Evolutionary conservation across 2,797 vertebrate genomes (phyloP), one percentile per base, ranked within the genome.

Genomic region (Leptoclinus maculatus): DNA sequence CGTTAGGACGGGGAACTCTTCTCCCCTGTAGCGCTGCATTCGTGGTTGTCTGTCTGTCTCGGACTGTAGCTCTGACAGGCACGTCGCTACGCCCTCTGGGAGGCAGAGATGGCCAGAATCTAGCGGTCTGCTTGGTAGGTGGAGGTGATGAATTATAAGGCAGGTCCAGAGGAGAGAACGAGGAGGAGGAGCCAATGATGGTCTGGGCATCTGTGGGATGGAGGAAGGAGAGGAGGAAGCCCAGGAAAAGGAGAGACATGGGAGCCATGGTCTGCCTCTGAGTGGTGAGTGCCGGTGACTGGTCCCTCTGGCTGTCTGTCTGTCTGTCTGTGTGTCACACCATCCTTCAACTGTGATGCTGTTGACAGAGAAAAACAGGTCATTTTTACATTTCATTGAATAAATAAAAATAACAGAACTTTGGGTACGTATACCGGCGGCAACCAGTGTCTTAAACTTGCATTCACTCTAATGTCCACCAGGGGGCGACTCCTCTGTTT

Each of bases 11-110:
- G 39, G 66, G 39, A 13, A 60, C n/a, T 66, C 64, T 85, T 57
- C 74, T 79, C 9, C 54, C 78, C 39, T 78, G 84, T 11, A 74
- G 80, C 32, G 83, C 66, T 34, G 75, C n/a, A 66, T 84, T 84
- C 0, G 17, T 54, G 11, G 71, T 83, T 51, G 85, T 73, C 63
- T 77, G 72, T 32, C 69, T 82, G 13, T 91, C 79, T 66, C 16
- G 70, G 34, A 34, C 25, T 38, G 74, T 74, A n/a, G 57, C 71
- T 86, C 82, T 92, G 79, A 93, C 41, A 27, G 93, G 88, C 38
- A 90, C 89, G 68, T 93, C 92, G 8, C 84, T 95, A 32, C 83
- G 89, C 16, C 88, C 90, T 68, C 83, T 86, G 47, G 91, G 63
- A 65, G 85, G 83, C 39, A 88, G 76, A 27, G 89, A 88, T 16